These are phyloP conservation scores for Rhodeus uyekii DNA, from an alignment of 2,797 vertebrate genomes.

Conservation along the genomic window DNA sequence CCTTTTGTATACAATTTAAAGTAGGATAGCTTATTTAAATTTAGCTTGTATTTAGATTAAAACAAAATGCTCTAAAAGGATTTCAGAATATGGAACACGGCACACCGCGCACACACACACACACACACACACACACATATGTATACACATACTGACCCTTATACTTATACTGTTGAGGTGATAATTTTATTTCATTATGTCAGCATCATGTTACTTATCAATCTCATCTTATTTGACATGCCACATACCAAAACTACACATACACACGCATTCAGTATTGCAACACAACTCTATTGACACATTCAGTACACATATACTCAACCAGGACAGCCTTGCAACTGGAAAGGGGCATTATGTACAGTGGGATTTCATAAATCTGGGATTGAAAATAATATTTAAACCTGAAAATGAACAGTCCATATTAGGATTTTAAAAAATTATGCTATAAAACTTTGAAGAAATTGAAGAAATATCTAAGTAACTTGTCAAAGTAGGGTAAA, in stretches of 20 bases:
- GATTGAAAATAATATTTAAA: background rate
- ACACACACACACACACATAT: background rate
- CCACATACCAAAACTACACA: background rate
- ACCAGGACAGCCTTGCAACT: background rate
- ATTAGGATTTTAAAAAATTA: background rate
- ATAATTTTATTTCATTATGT: constrained; percentile 73
- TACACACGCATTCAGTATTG: background rate
- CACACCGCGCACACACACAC: constrained; percentile 25
- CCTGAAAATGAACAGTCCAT: background rate
- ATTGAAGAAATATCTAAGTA: background rate
- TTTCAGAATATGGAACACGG: background rate
- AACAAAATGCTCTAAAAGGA: background rate
- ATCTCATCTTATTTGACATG: constrained; percentile 18
- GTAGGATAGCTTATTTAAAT: background rate
- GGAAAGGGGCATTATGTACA: background rate
- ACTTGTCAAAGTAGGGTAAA: background rate
- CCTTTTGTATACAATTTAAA: background rate
- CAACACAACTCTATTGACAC: background rate
- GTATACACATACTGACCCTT: constrained; percentile 51
- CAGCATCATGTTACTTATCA: constrained; percentile 58
- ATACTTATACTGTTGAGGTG: constrained; percentile 67
- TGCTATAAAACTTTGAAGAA: too few relatives aligned
- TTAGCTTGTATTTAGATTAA: background rate
- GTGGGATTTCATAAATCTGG: background rate
- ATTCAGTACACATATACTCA: background rate